Conservation (phyloP, 2,888 invertebrate species). For the Tachystola acroxantha region DNA sequence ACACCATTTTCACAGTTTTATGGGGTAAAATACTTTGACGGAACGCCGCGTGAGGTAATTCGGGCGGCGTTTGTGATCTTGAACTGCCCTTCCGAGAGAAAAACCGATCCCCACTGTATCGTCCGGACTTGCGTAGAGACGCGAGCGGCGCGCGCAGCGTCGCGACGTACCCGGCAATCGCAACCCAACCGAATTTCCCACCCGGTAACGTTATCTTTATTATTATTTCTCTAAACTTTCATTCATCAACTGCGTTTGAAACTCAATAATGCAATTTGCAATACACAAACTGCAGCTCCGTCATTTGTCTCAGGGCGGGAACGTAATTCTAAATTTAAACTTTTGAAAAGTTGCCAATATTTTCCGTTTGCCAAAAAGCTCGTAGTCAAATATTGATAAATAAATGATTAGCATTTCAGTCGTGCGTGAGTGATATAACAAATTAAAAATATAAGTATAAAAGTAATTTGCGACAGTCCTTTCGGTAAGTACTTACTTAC, state of each 20-base stretch:
- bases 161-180: slow-evolving; percentile 39
- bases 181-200: slow-evolving; percentile 32
- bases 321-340: slow-evolving; percentile 48
- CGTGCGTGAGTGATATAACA: no score
- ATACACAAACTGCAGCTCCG: slow-evolving; percentile 12
- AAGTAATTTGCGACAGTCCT: no score
- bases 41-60: slow-evolving; percentile 44
- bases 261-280: slow-evolving; percentile 5
- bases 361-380: slow-evolving; percentile 21
- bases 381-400: no score
- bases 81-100: slow-evolving; percentile 74
- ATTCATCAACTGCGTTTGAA: slow-evolving; percentile 3
- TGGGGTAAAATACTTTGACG: slow-evolving; percentile 41
- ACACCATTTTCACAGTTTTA: slow-evolving; percentile 56
- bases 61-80: slow-evolving; percentile 69
- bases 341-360: slow-evolving; percentile 56
- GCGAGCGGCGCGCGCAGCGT: slow-evolving; percentile 60
- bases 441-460: no score
- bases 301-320: slow-evolving; percentile 17
- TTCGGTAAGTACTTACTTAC: no score
- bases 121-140: slow-evolving; percentile 60
- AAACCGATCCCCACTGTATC: slow-evolving; percentile 57
- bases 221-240: slow-evolving; percentile 1
- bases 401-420: no score
- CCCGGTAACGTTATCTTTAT: slow-evolving; percentile 2